These are phyloP conservation scores for Tigriopus japonicus DNA, from an alignment of 1,140 invertebrate species.

Conservation along the genomic window DNA sequence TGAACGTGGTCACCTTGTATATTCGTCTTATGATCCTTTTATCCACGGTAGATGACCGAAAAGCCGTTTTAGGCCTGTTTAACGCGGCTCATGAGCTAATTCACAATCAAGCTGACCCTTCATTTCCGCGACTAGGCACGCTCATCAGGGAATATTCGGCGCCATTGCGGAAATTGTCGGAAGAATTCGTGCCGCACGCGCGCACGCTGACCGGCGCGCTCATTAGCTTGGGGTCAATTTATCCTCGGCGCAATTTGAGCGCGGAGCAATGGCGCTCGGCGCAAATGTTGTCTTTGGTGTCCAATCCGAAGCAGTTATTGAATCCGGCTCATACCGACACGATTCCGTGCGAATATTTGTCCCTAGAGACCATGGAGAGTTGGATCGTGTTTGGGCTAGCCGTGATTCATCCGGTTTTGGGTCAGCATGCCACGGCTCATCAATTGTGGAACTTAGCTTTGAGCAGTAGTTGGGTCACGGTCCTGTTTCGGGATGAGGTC, in stretches of 20 bases:
- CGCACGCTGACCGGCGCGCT: conserved; percentile 66
- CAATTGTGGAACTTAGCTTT: conserved; percentile 79
- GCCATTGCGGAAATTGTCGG: conserved; percentile 82
- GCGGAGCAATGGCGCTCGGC: conserved; percentile 85
- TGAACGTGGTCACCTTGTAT: conserved; percentile 85
- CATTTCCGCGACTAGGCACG: conserved; percentile 83
- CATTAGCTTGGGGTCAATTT: conserved; percentile 66
- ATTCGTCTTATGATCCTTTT: conserved; percentile 87
- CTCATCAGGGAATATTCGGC: conserved; percentile 96
- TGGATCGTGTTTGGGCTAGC: conserved; percentile 71
- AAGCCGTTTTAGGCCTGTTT: conserved; percentile 86
- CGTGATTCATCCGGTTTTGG: conserved; percentile 63
- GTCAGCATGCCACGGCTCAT: conserved; percentile 48
- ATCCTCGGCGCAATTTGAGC: conserved; percentile 67
- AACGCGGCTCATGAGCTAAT: conserved; percentile 95
- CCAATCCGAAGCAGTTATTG: conserved; percentile 70
- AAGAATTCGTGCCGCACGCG: conserved; percentile 89
- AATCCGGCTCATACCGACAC: conserved; percentile 87
- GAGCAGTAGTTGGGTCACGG: conserved; percentile 80
- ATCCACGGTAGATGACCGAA: conserved; percentile 89
- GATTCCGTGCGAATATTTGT: conserved; percentile 92
- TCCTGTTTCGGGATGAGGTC: conserved; percentile 91
- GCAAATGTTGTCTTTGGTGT: conserved; percentile 80
- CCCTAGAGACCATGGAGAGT: conserved; percentile 79
- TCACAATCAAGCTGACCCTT: conserved; percentile 65